Evolutionary conservation across 1,140 invertebrate genomes (phyloP).

Genomic region (Pissodes strobi): DNA sequence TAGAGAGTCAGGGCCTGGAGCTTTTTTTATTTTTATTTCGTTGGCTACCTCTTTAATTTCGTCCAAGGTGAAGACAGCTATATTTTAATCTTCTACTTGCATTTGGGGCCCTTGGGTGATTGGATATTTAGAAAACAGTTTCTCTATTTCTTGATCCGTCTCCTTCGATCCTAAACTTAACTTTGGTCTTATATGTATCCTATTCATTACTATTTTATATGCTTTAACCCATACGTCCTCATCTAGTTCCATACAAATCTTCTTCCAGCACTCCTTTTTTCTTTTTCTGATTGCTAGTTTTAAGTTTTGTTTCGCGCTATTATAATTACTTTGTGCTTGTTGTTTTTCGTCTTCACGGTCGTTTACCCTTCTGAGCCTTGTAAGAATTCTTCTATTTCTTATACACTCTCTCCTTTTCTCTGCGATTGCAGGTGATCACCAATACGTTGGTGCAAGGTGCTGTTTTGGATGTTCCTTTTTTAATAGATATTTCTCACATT

Average conservation of each 20-base stretch:
- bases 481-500: not conserved
- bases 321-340: slow-evolving; percentile 11
- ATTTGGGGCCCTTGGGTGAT: not conserved
- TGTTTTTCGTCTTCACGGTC: not conserved
- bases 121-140: not conserved
- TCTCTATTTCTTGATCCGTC: not conserved
- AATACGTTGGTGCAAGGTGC: not conserved
- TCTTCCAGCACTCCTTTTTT: slow-evolving; percentile 16
- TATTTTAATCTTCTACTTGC: not conserved
- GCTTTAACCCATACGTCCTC: slow-evolving; percentile 21
- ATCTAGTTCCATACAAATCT: slow-evolving; percentile 21
- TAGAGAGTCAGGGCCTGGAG: slow-evolving; percentile 33
- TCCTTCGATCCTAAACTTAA: not conserved
- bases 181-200: not conserved
- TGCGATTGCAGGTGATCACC: not conserved
- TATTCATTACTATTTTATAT: slow-evolving; percentile 27
- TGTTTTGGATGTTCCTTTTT: not conserved
- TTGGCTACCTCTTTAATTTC: slow-evolving; percentile 15
- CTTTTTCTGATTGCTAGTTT: slow-evolving; percentile 8
- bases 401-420: not conserved
- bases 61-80: slow-evolving; percentile 2
- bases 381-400: not conserved
- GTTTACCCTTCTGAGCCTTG: not conserved
- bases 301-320: slow-evolving; percentile 1
- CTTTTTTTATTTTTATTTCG: slow-evolving; percentile 30